A percentile compares a stretch with the other conserved stretches of the same genome.
These are phyloP conservation scores for Silurus aristotelis DNA, from an alignment of 2,797 vertebrate genomes.

Conservation along the genomic window DNA sequence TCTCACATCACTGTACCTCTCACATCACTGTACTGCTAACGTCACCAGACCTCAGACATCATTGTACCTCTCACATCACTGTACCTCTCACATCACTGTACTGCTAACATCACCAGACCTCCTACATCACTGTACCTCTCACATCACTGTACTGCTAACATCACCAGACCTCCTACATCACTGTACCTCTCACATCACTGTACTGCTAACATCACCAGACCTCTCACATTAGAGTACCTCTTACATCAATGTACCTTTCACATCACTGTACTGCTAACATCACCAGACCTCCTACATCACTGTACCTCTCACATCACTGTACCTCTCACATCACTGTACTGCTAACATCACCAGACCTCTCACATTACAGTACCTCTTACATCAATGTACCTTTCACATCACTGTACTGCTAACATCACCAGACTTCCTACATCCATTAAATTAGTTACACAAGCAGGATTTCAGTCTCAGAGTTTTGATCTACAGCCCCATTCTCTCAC, in stretches of 20 bases:
- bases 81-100: not conserved
- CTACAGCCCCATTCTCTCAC: not conserved
- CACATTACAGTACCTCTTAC: too few species aligned
- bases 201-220: too few species aligned
- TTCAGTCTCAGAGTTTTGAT: not conserved
- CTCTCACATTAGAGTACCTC: not conserved
- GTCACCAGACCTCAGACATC: not conserved
- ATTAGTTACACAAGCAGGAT: not conserved
- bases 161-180: not conserved
- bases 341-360: too few species aligned
- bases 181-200: not conserved
- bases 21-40: not conserved
- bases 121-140: not conserved
- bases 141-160: not conserved
- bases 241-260: too few species aligned
- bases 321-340: too few species aligned
- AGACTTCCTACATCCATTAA: not conserved
- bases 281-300: not conserved
- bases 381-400: too few species aligned
- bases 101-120: not conserved
- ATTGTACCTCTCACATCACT: not conserved
- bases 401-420: too few species aligned
- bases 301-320: too few species aligned
- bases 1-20: not conserved
- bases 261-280: not conserved